A percentile compares a stretch with the other conserved stretches of the same genome.
Conservation (phyloP, 2,797 vertebrate species). For the Neoniphon sammara region DNA sequence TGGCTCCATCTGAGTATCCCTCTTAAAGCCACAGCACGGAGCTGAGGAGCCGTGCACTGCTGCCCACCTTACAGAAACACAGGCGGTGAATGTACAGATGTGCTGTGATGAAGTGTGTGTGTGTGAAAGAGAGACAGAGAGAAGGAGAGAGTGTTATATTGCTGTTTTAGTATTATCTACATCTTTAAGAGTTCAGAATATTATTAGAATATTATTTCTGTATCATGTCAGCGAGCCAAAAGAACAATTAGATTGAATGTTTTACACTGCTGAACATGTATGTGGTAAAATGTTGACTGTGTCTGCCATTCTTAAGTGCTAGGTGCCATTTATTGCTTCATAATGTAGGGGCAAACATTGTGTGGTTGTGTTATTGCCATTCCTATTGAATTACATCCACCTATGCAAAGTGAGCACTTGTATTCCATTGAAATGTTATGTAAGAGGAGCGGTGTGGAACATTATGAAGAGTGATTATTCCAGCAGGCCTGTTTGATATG, state of each 20-base stretch:
- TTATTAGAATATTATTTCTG: too few species aligned
- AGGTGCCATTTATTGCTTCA: constrained; percentile 5
- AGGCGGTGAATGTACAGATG: constrained; percentile 7
- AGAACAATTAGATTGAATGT: too few species aligned
- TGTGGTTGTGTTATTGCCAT: constrained; percentile 9
- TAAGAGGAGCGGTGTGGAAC: constrained; percentile 57
- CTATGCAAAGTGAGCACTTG: constrained; percentile 55
- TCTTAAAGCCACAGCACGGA: constrained; percentile 75
- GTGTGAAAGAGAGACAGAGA: background rate
- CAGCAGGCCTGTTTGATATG: constrained; percentile 21
- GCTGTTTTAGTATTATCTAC: too few species aligned
- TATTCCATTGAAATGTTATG: constrained; percentile 59
- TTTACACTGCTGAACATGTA: background rate
- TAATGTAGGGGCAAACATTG: constrained; percentile 18
- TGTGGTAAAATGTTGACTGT: background rate
- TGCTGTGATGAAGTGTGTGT: background rate
- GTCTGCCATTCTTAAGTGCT: background rate
- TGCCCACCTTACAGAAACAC: constrained; percentile 36
- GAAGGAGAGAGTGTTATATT: background rate
- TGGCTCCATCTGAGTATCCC: constrained; percentile 72
- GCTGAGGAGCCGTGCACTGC: constrained; percentile 47
- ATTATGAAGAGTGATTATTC: constrained; percentile 65
- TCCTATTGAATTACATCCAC: constrained; percentile 46
- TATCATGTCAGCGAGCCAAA: too few species aligned
- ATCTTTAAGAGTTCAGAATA: too few species aligned